phyloP scores from a whole-genome alignment of 2,113 vertebrate species.

The Mesembrinibis cayennensis region DNA sequence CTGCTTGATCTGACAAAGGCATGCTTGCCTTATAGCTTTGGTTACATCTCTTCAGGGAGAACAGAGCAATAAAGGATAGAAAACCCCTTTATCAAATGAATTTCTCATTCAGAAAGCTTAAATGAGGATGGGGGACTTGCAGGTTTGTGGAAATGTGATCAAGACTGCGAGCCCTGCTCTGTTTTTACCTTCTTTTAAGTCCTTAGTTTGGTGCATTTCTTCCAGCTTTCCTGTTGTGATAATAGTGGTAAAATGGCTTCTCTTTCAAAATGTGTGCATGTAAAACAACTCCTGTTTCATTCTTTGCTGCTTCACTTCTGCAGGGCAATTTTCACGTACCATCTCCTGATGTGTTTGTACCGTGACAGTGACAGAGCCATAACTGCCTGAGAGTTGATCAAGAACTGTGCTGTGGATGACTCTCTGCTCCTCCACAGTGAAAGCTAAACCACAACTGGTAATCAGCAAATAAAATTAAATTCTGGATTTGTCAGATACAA shows the following conservation, averaged over 20 bases:
- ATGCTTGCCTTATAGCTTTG: background rate
- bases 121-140: background rate
- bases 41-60: background rate
- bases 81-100: background rate
- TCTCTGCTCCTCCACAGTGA: background rate
- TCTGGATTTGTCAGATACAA: background rate
- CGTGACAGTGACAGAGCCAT: fast-evolving
- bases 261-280: background rate
- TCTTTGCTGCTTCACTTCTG: background rate
- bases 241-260: background rate
- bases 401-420: background rate
- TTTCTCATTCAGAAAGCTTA: background rate
- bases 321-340: fast-evolving
- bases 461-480: background rate
- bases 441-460: background rate
- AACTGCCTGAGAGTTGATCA: background rate
- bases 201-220: background rate
- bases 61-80: background rate
- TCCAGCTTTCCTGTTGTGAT: background rate
- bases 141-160: background rate
- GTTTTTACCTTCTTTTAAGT: background rate
- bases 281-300: background rate
- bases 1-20: background rate
- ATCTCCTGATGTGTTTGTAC: background rate
- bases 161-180: background rate